These are phyloP conservation scores for Brachionus manjavacas DNA, from an alignment of 1,140 invertebrate species.

Conservation along the genomic window DNA sequence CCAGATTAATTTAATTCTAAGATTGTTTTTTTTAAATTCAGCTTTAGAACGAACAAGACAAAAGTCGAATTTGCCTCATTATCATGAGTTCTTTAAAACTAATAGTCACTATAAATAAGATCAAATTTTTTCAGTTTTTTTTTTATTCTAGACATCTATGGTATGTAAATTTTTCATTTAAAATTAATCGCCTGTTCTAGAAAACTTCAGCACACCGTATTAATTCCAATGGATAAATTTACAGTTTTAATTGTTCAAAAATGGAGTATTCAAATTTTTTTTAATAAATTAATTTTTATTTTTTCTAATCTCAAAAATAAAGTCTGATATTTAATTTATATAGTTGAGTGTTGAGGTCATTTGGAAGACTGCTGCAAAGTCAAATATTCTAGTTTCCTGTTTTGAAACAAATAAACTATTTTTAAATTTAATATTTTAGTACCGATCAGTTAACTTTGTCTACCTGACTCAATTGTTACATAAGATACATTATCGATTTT, in stretches of 20 bases:
- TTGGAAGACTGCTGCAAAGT: not conserved
- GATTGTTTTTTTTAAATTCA: not conserved
- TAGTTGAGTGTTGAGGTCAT: not conserved
- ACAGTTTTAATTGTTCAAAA: too few species aligned
- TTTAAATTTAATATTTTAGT: too few species aligned
- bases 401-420: too few species aligned
- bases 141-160: not conserved
- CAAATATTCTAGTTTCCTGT: not conserved
- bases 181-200: not conserved
- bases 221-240: too few species aligned
- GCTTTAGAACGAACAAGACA: not conserved
- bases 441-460: not conserved
- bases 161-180: not conserved
- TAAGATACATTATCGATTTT: not conserved
- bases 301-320: not conserved
- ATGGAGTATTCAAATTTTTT: too few species aligned
- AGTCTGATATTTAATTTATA: not conserved
- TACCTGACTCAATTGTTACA: not conserved
- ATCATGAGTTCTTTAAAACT: not conserved
- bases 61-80: not conserved
- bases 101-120: not conserved
- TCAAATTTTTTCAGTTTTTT: not conserved
- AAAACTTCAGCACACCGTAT: not conserved
- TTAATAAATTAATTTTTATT: not conserved
- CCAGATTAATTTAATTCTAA: not conserved